Evolutionary conservation across 2,113 vertebrate genomes (phyloP).

Genomic region (Urocitellus parryii): DNA sequence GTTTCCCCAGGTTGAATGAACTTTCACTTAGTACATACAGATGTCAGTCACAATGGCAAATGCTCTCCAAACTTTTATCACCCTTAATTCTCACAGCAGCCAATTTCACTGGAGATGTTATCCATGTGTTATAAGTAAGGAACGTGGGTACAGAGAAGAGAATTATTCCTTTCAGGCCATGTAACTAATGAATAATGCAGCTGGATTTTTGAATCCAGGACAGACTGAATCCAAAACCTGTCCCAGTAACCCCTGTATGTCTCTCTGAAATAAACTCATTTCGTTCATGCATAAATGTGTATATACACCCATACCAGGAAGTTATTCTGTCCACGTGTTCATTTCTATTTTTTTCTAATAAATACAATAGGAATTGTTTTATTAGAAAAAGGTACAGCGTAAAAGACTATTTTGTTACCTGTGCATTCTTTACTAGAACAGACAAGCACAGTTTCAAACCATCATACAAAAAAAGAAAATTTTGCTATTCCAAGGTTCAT

Average conservation of each 20-base stretch:
- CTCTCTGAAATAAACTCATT: conserved; percentile 2
- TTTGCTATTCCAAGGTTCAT: conserved; percentile 26
- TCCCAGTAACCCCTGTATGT: not conserved
- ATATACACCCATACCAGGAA: not conserved
- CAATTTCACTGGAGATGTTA: not conserved
- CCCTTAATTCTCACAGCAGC: not conserved
- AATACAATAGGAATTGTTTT: not conserved
- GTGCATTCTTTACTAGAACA: conserved; percentile 1
- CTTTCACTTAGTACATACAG: not conserved
- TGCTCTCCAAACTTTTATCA: not conserved
- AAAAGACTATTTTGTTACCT: not conserved
- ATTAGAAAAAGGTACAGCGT: not conserved
- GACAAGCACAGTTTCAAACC: not conserved
- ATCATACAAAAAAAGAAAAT: not conserved
- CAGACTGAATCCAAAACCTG: not conserved
- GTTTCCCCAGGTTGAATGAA: not conserved
- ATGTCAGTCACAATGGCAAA: not conserved
- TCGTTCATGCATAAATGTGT: not conserved
- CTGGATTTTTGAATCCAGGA: not conserved
- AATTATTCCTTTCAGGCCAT: not conserved
- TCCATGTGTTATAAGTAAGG: not conserved
- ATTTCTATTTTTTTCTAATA: conserved; percentile 20
- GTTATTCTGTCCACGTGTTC: not conserved
- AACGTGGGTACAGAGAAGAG: not conserved
- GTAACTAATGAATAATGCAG: not conserved